A percentile compares a stretch with the other conserved stretches of the same genome.
Evolutionary conservation across 2,113 vertebrate species (phyloP).

Genomic region (Turnix velox): DNA sequence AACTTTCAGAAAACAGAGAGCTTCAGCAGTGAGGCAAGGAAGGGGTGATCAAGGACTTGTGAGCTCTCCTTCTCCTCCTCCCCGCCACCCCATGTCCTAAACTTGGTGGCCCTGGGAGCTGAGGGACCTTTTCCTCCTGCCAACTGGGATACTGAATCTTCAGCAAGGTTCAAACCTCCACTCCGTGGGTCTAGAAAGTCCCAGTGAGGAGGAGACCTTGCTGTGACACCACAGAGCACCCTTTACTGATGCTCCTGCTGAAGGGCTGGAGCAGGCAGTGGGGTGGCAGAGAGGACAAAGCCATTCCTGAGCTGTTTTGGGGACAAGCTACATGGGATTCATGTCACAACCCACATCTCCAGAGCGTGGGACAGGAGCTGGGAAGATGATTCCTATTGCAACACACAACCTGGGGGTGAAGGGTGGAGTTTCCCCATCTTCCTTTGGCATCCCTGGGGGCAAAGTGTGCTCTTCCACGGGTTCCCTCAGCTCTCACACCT

Average conservation of each 20-base stretch:
- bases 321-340: background rate
- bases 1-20: background rate
- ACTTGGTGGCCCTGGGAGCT: background rate
- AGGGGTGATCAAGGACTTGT: background rate
- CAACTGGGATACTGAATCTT: too few relatives aligned
- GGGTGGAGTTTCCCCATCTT: background rate
- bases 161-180: background rate
- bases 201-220: too few relatives aligned
- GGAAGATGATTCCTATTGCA: background rate
- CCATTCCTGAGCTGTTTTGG: accelerated
- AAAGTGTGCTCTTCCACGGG: background rate
- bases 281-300: background rate
- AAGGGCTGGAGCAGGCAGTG: background rate
- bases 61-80: background rate
- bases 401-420: background rate
- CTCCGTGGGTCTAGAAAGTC: background rate
- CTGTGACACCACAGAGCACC: background rate
- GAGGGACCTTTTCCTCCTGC: background rate
- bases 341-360: background rate
- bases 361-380: background rate
- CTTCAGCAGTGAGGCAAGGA: background rate
- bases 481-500: background rate
- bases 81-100: too few relatives aligned
- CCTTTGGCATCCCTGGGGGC: background rate
- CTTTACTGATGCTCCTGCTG: background rate